phyloP scores from a whole-genome alignment of 2,113 vertebrate genomes.

The Toxostoma redivivum region DNA sequence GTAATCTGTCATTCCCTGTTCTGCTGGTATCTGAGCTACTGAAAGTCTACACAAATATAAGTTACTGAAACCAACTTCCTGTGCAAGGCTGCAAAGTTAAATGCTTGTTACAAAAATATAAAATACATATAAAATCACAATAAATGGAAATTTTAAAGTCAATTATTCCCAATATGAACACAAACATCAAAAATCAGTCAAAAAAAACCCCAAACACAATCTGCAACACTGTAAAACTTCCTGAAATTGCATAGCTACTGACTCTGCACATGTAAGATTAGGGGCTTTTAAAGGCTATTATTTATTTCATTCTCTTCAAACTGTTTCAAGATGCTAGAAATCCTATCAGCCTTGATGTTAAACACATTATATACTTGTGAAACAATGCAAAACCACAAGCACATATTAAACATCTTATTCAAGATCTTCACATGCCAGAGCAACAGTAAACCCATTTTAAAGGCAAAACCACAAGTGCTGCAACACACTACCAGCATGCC shows the following conservation, averaged over 20 bases:
- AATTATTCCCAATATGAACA: background rate
- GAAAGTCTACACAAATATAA: background rate
- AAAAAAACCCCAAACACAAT: background rate
- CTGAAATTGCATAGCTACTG: background rate
- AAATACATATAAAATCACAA: background rate
- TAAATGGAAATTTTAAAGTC: background rate
- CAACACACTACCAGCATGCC: background rate
- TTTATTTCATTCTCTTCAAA: background rate
- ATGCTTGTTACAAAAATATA: background rate
- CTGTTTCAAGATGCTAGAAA: background rate
- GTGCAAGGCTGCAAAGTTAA: background rate
- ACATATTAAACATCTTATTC: background rate
- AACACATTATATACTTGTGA: background rate
- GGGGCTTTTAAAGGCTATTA: background rate
- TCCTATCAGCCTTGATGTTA: background rate
- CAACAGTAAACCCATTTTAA: background rate
- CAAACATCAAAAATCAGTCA: background rate
- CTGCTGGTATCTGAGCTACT: background rate
- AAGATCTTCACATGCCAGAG: background rate
- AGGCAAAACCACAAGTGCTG: background rate
- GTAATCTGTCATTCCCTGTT: background rate
- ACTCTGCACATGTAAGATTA: background rate
- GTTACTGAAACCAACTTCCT: background rate
- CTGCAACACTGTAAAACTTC: background rate
- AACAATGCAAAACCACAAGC: background rate